Conservation (phyloP, 2,797 vertebrate genomes). For the Sebastes dallii region DNA sequence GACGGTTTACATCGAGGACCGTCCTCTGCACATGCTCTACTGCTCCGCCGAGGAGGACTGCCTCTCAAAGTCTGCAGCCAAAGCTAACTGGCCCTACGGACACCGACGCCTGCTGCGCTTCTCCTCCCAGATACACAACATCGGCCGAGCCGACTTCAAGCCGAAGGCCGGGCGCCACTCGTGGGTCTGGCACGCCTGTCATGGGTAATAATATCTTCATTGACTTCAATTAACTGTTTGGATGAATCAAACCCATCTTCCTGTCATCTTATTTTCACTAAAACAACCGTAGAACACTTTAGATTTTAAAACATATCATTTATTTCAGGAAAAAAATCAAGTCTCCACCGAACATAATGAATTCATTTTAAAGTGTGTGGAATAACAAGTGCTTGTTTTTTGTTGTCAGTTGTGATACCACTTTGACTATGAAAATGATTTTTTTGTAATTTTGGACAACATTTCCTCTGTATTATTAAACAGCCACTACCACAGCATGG, state of each 20-base stretch:
- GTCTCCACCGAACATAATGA: neutral
- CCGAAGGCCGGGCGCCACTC: constrained; percentile 97
- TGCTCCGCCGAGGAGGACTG: constrained; percentile 97
- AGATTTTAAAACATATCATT: neutral
- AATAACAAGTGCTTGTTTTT: neutral
- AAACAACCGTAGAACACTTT: neutral
- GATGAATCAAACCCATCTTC: fast-evolving
- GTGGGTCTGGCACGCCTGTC: constrained; percentile 99
- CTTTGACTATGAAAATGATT: neutral
- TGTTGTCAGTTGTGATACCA: neutral
- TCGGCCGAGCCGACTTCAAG: constrained; percentile 94
- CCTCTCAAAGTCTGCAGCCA: constrained; percentile 88
- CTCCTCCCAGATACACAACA: constrained; percentile 98
- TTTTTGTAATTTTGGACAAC: neutral
- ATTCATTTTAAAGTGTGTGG: neutral
- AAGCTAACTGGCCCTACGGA: constrained; percentile 97
- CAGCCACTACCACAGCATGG: constrained; percentile 99
- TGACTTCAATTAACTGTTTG: neutral
- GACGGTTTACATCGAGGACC: constrained; percentile 96
- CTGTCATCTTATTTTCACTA: neutral
- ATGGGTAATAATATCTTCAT: constrained; percentile 82
- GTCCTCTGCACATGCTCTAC: constrained; percentile 97
- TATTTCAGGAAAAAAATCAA: neutral
- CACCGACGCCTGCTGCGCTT: constrained; percentile 96
- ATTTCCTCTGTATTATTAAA: neutral